Percentiles rank a stretch among this genome's conserved stretches.
These are phyloP conservation scores for Gymnoscopelus microlampas DNA, from an alignment of 2,797 vertebrate genomes.

Conservation along the genomic window DNA sequence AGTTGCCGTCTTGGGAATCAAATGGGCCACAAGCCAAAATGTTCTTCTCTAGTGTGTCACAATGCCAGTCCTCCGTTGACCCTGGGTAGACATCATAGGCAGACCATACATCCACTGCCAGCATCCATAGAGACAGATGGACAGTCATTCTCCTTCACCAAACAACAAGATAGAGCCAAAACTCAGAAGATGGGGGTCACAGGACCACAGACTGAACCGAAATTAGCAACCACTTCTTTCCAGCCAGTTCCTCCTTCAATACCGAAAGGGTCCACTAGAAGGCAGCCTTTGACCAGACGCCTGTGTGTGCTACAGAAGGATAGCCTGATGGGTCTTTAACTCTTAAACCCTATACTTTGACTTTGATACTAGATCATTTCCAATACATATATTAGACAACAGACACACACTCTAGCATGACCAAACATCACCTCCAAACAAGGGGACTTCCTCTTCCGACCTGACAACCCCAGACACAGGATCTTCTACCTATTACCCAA, in stretches of 20 bases:
- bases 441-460: too few relatives aligned
- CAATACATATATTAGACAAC: too few relatives aligned
- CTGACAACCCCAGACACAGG: too few relatives aligned
- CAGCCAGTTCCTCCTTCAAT: constrained; percentile 37
- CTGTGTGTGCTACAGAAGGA: neutral
- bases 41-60: neutral
- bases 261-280: constrained; percentile 26
- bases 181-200: constrained; percentile 13
- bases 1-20: neutral
- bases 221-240: constrained; percentile 21
- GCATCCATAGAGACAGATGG: neutral
- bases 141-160: constrained; percentile 3
- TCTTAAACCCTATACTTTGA: too few relatives aligned
- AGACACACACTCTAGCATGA: too few relatives aligned
- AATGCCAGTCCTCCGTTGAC: neutral
- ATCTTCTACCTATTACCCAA: too few relatives aligned
- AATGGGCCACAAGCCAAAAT: neutral
- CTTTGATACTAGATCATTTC: too few relatives aligned
- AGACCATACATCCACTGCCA: neutral
- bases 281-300: neutral
- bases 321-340: neutral
- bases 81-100: neutral
- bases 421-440: too few relatives aligned
- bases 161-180: constrained; percentile 5
- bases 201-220: constrained; percentile 4